A percentile compares a stretch with the other conserved stretches of the same genome.
Conservation (phyloP, 2,888 invertebrate genomes). For the Andrena hattorfiana region DNA sequence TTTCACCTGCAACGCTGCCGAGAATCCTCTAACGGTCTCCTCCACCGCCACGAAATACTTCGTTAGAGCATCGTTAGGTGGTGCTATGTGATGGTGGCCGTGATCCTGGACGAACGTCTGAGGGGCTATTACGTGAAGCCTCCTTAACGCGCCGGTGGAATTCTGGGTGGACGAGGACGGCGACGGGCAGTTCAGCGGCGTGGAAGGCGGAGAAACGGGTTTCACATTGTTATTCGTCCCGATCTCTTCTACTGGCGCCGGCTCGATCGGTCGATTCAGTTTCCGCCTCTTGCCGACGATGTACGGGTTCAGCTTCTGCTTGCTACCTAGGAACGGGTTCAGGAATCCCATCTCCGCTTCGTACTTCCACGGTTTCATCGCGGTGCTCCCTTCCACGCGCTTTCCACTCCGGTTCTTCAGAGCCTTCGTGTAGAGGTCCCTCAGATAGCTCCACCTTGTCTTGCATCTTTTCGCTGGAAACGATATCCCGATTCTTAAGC, state of each 20-base stretch:
- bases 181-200: neutral
- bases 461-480: constrained; percentile 4
- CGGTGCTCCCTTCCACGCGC: neutral
- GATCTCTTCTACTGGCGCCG: neutral
- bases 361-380: constrained; percentile 9
- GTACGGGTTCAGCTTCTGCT: neutral
- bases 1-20: constrained; percentile 3
- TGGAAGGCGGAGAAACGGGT: neutral
- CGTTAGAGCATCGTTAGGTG: neutral
- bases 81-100: neutral
- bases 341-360: constrained; percentile 1
- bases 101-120: neutral
- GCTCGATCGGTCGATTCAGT: too few species aligned
- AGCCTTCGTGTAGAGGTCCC: constrained; percentile 5
- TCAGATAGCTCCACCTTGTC: constrained; percentile 6
- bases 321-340: neutral
- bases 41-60: constrained; percentile 4
- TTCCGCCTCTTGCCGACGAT: neutral
- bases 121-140: neutral
- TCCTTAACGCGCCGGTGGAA: neutral
- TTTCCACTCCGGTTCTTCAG: neutral
- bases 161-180: neutral
- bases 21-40: neutral
- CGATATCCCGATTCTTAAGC: neutral
- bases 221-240: too few species aligned